These are phyloP conservation scores for Pseudoatta argentina DNA, from an alignment of 1,140 invertebrate species.

Conservation along the genomic window DNA sequence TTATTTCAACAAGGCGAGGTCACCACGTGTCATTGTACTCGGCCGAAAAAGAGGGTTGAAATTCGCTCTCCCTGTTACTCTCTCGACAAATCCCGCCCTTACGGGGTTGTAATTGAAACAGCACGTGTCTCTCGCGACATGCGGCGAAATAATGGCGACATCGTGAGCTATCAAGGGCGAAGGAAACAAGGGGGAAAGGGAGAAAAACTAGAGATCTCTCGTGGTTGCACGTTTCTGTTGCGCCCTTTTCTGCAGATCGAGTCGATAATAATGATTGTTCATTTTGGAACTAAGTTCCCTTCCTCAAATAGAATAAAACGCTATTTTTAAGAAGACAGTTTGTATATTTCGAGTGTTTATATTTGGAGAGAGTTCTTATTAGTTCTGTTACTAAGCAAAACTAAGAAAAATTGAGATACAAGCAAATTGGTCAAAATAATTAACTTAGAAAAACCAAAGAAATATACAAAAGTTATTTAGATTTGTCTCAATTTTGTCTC, in stretches of 20 bases:
- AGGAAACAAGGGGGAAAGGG: constrained; percentile 29
- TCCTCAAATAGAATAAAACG: neutral
- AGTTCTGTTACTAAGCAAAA: neutral
- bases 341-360: neutral
- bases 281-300: constrained; percentile 3
- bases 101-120: constrained; percentile 74
- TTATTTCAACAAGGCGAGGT: constrained; percentile 45
- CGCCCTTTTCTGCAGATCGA: constrained; percentile 64
- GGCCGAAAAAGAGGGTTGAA: constrained; percentile 53
- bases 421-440: neutral
- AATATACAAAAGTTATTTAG: neutral
- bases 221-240: constrained; percentile 45
- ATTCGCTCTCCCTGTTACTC: constrained; percentile 37
- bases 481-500: neutral
- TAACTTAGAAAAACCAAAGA: neutral
- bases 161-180: constrained; percentile 73
- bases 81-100: constrained; percentile 66
- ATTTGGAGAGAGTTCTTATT: neutral
- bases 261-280: constrained; percentile 69
- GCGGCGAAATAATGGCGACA: constrained; percentile 73
- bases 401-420: neutral
- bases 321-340: neutral
- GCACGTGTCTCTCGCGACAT: constrained; percentile 74
- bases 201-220: constrained; percentile 37
- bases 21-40: constrained; percentile 48